Conservation (phyloP, 23 tunicate genomes). For the Phallusia fumigata region DNA sequence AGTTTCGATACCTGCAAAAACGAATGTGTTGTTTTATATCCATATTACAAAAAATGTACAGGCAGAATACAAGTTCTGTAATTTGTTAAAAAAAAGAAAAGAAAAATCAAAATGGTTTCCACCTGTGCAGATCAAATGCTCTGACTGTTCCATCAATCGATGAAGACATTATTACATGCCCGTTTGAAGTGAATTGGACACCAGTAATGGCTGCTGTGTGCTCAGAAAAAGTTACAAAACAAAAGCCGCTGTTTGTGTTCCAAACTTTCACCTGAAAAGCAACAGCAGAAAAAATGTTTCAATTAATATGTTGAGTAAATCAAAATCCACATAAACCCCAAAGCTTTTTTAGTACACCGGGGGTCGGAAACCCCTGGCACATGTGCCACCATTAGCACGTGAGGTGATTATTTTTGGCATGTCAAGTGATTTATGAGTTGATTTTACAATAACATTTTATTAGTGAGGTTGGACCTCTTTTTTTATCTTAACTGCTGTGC, state of each 20-base stretch:
- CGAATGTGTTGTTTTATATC: not conserved
- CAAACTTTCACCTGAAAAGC: conserved; percentile 74
- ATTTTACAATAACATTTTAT: no score
- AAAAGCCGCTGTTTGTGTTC: conserved; percentile 81
- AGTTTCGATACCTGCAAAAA: conserved; percentile 71
- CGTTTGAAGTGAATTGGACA: conserved; percentile 63
- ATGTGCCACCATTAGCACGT: no score
- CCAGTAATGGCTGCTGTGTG: conserved; percentile 60
- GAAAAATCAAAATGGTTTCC: no score
- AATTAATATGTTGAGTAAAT: no score
- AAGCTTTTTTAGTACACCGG: no score
- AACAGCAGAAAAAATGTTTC: not conserved
- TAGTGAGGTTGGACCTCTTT: no score
- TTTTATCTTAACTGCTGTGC: no score
- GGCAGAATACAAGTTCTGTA: not conserved
- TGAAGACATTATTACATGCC: conserved; percentile 70
- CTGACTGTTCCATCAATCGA: conserved; percentile 90
- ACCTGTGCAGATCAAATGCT: conserved; percentile 90
- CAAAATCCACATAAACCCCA: no score
- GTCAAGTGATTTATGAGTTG: no score
- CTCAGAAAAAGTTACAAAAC: conserved; percentile 78
- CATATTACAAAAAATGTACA: no score
- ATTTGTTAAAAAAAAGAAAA: not conserved
- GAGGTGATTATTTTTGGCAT: no score
- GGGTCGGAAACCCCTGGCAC: no score